These are phyloP conservation scores for Archivesica marissinica DNA, from an alignment of 1,140 invertebrate genomes.

Conservation along the genomic window DNA sequence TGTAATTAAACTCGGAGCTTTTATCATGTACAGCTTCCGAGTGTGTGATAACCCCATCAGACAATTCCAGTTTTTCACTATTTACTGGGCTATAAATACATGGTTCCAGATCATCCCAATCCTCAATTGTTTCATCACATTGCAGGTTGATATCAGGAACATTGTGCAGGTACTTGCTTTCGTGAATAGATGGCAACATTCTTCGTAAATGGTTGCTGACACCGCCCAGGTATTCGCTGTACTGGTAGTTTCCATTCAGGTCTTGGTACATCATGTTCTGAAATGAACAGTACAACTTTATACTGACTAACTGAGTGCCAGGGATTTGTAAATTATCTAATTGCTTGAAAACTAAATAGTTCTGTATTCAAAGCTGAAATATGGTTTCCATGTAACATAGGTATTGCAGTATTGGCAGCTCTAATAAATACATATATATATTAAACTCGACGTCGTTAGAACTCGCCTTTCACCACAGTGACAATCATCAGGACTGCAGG, in stretches of 20 bases:
- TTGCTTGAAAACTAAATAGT: not conserved
- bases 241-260: constrained; percentile 12
- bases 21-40: not conserved
- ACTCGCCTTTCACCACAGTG: no score
- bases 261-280: constrained; percentile 27
- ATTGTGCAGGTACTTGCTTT: not conserved
- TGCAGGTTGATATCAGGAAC: constrained; percentile 45
- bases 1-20: not conserved
- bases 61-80: constrained; percentile 15
- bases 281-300: not conserved
- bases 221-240: not conserved
- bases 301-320: no score
- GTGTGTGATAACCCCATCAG: not conserved
- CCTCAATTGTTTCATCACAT: constrained; percentile 36
- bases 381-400: no score
- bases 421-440: no score
- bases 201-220: not conserved
- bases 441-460: no score
- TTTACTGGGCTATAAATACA: constrained; percentile 14
- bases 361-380: not conserved
- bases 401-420: no score
- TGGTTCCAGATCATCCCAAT: constrained; percentile 39
- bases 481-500: no score
- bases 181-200: not conserved
- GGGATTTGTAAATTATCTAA: no score